A percentile compares a stretch with the other conserved stretches of the same genome.
These are phyloP conservation scores for Drosophila bocki DNA, from an alignment of 1,140 invertebrate species.

Conservation along the genomic window DNA sequence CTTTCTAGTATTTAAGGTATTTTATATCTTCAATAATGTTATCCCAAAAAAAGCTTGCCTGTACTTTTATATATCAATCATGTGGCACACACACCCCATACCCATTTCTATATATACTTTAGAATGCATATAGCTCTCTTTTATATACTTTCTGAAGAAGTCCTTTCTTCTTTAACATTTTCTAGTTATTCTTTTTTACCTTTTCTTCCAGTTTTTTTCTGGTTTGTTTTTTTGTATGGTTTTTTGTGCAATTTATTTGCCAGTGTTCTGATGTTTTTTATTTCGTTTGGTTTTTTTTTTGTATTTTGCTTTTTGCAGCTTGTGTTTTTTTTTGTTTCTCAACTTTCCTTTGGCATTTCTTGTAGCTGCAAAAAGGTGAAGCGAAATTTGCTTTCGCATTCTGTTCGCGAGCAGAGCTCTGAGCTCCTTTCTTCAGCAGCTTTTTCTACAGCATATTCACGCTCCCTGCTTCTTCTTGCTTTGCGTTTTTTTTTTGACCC, in stretches of 20 bases:
- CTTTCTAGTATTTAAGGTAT: too few relatives aligned
- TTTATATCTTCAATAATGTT: too few relatives aligned
- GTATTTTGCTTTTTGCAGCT: slow-evolving; percentile 10
- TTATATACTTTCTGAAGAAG: slow-evolving; percentile 23
- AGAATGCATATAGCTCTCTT: slow-evolving; percentile 14
- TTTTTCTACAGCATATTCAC: slow-evolving; percentile 20
- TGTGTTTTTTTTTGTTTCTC: slow-evolving; percentile 30
- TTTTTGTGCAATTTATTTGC: slow-evolving; percentile 67
- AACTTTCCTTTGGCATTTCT: slow-evolving; percentile 45
- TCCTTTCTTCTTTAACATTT: slow-evolving; percentile 23
- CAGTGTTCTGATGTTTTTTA: slow-evolving; percentile 49
- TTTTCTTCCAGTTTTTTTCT: slow-evolving; percentile 16
- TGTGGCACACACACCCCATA: not conserved
- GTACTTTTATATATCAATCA: slow-evolving; percentile 28
- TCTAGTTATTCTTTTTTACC: slow-evolving; percentile 6
- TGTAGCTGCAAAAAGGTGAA: slow-evolving; percentile 57
- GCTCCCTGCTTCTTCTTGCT: slow-evolving; percentile 7
- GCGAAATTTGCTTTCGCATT: slow-evolving; percentile 46
- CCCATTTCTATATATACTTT: not conserved
- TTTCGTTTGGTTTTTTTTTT: slow-evolving; percentile 13
- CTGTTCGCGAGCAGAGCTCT: slow-evolving; percentile 9
- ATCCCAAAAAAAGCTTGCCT: not conserved
- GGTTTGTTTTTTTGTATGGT: not conserved
- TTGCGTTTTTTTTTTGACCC: slow-evolving; percentile 29
- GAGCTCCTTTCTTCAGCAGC: slow-evolving; percentile 31